These are phyloP conservation scores for Theodoxus fluviatilis DNA, from an alignment of 2,888 invertebrate genomes.

Conservation along the genomic window DNA sequence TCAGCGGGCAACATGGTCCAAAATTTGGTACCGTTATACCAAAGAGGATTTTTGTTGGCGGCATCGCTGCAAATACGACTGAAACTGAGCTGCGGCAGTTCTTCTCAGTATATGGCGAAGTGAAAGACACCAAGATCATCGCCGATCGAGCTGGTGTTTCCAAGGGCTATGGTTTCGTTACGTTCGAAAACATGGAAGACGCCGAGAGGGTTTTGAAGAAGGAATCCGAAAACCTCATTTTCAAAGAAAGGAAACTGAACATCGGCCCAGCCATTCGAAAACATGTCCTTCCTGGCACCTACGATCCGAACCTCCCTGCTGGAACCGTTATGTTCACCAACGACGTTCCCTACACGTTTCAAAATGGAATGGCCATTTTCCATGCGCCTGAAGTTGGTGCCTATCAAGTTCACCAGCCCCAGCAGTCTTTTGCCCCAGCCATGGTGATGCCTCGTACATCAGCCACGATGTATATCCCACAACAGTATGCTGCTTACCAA, in stretches of 20 bases:
- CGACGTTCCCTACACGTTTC: slow-evolving; percentile 67
- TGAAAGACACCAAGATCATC: slow-evolving; percentile 87
- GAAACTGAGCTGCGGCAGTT: slow-evolving; percentile 89
- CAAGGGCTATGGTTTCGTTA: slow-evolving; percentile 87
- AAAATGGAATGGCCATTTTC: slow-evolving; percentile 66
- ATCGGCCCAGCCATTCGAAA: slow-evolving; percentile 87
- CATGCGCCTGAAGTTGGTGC: slow-evolving; percentile 58
- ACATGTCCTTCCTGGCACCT: no score
- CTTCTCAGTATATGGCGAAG: slow-evolving; percentile 82
- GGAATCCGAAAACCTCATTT: slow-evolving; percentile 76
- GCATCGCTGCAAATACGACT: slow-evolving; percentile 90
- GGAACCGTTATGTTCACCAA: slow-evolving; percentile 68
- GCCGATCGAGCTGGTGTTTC: slow-evolving; percentile 92
- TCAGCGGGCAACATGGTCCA: slow-evolving; percentile 55
- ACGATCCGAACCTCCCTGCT: slow-evolving; percentile 65
- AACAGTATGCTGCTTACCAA: no score
- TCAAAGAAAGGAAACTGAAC: slow-evolving; percentile 82
- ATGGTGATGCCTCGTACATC: no score
- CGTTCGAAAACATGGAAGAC: slow-evolving; percentile 86
- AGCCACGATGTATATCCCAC: no score
- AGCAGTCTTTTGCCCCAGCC: no score
- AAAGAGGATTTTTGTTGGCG: slow-evolving; percentile 94
- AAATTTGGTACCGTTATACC: slow-evolving; percentile 84
- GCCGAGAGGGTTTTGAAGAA: slow-evolving; percentile 69
- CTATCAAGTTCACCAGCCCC: slow-evolving; percentile 45